These are phyloP conservation scores for Crypturellus undulatus DNA, from an alignment of 2,113 vertebrate genomes.

Conservation along the genomic window DNA sequence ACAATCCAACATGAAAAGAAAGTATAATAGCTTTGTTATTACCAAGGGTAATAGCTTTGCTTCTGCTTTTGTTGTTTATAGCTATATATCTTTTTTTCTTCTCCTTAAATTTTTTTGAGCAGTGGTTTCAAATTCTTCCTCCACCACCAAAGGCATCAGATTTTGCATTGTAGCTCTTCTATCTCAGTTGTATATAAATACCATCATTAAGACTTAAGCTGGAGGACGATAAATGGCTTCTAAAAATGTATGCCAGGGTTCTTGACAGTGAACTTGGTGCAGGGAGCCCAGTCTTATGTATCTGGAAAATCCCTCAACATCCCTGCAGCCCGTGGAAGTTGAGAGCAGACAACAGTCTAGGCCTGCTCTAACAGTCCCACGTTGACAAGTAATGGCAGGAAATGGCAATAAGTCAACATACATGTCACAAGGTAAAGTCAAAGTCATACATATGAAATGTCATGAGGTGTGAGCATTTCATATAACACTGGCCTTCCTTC, in stretches of 20 bases:
- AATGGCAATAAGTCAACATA: neutral
- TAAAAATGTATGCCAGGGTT: neutral
- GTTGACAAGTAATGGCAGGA: neutral
- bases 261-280: neutral
- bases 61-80: neutral
- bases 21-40: constrained; percentile 47
- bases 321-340: neutral
- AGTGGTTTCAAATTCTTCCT: neutral
- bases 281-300: neutral
- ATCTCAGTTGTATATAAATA: neutral
- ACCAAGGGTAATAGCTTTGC: neutral
- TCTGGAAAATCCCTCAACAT: neutral
- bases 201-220: accelerated
- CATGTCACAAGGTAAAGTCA: neutral
- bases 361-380: neutral
- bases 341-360: neutral
- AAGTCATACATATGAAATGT: neutral
- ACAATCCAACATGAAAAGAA: constrained; percentile 23
- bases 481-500: neutral
- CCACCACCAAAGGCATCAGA: neutral
- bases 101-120: neutral
- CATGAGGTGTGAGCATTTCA: neutral
- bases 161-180: neutral
- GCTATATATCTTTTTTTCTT: neutral
- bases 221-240: neutral